phyloP scores from a whole-genome alignment of 2,797 vertebrate species.

The Sylvilagus floridanus region DNA sequence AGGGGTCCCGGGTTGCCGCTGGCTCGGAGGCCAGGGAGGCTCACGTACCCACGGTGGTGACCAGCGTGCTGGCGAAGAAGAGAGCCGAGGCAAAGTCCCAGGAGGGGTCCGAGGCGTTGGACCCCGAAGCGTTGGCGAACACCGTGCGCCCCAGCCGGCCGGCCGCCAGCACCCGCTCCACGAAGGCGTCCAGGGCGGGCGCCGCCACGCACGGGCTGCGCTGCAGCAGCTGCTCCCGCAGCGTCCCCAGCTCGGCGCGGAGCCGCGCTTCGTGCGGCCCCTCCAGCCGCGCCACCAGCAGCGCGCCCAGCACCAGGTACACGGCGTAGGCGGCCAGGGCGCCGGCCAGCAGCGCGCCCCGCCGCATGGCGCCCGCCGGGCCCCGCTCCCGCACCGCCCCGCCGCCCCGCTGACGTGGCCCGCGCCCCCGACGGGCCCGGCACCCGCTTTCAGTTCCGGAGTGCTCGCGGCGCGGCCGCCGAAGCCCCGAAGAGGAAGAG shows the following conservation, averaged over 20 bases:
- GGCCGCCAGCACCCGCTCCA: slow-evolving; percentile 89
- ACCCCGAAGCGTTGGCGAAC: slow-evolving; percentile 86
- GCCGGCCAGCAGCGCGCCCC: slow-evolving; percentile 88
- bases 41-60: slow-evolving; percentile 95
- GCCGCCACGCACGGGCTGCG: slow-evolving; percentile 90
- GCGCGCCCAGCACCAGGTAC: slow-evolving; percentile 93
- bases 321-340: slow-evolving; percentile 89
- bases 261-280: slow-evolving; percentile 91
- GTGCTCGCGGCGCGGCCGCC: neutral
- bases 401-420: slow-evolving; percentile 74
- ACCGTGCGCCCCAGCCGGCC: slow-evolving; percentile 91
- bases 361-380: slow-evolving; percentile 76
- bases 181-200: slow-evolving; percentile 89
- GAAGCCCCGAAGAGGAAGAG: slow-evolving; percentile 74
- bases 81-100: slow-evolving; percentile 95
- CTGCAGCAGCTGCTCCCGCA: slow-evolving; percentile 90
- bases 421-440: neutral
- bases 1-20: neutral
- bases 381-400: neutral
- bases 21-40: neutral
- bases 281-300: slow-evolving; percentile 93
- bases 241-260: slow-evolving; percentile 87
- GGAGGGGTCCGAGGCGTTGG: slow-evolving; percentile 86
- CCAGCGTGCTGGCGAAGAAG: slow-evolving; percentile 95
- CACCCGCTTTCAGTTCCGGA: slow-evolving; percentile 74